Conservation (phyloP, 2,797 vertebrate species). For the Mionectes olivaceus region DNA sequence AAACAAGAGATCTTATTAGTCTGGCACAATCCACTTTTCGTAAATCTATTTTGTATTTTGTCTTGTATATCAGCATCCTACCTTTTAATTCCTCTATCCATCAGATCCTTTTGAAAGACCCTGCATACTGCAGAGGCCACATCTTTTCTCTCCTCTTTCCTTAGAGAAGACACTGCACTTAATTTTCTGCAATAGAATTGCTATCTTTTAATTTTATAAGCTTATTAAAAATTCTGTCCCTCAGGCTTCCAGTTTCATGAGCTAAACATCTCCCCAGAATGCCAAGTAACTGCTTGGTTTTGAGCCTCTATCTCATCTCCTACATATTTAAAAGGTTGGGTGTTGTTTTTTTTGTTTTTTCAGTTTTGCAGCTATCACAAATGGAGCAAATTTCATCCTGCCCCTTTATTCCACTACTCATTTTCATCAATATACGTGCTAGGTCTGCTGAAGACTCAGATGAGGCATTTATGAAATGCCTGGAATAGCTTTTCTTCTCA, state of each 20-base stretch:
- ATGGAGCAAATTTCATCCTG: neutral
- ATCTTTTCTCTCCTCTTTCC: neutral
- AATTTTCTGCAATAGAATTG: neutral
- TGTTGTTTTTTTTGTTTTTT: neutral
- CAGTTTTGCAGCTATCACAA: neutral
- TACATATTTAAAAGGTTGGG: neutral
- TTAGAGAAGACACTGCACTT: neutral
- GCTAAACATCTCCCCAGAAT: neutral
- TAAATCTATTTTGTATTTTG: neutral
- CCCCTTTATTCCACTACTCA: neutral
- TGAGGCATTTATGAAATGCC: neutral
- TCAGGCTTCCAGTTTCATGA: neutral
- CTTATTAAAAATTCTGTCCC: neutral
- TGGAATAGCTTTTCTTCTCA: slow-evolving; percentile 14
- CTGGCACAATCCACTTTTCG: neutral
- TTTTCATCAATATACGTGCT: neutral
- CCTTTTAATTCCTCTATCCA: neutral
- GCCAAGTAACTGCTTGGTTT: neutral
- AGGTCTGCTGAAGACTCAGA: neutral
- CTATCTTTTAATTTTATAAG: neutral
- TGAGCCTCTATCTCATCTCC: neutral
- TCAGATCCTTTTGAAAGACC: neutral
- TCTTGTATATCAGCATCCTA: neutral
- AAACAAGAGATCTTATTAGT: neutral
- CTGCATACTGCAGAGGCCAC: neutral